Conservation (phyloP, 2,113 vertebrate species). For the human region DNA sequence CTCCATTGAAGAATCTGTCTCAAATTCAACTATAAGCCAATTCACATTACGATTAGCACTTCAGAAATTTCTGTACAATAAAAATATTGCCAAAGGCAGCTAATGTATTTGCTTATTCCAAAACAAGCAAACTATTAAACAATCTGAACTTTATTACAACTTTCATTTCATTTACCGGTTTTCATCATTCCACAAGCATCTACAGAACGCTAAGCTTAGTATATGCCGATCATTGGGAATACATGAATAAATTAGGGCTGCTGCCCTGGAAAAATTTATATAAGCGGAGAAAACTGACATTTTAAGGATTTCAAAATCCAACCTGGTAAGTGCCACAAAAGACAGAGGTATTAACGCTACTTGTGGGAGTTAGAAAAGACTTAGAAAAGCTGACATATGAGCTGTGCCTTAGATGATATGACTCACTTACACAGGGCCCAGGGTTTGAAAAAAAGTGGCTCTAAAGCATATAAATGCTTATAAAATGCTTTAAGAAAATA, state of each 20-base stretch:
- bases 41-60: background rate
- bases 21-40: background rate
- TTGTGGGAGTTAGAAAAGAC: background rate
- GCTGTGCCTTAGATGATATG: background rate
- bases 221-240: background rate
- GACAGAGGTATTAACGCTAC: background rate
- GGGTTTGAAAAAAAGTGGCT: background rate
- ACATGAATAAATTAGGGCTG: background rate
- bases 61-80: background rate
- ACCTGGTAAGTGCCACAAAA: background rate
- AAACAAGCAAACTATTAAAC: constrained; percentile 5
- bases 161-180: background rate
- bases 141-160: background rate
- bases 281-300: background rate
- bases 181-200: background rate
- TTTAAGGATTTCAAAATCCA: constrained; percentile 35
- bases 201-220: background rate
- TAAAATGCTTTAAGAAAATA: background rate
- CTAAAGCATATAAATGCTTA: background rate
- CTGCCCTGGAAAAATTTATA: background rate
- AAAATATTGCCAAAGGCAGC: background rate
- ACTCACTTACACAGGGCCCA: background rate
- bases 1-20: background rate
- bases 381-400: background rate
- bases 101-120: background rate